phyloP scores from a whole-genome alignment of 2,113 vertebrate species.

The Caretta caretta region DNA sequence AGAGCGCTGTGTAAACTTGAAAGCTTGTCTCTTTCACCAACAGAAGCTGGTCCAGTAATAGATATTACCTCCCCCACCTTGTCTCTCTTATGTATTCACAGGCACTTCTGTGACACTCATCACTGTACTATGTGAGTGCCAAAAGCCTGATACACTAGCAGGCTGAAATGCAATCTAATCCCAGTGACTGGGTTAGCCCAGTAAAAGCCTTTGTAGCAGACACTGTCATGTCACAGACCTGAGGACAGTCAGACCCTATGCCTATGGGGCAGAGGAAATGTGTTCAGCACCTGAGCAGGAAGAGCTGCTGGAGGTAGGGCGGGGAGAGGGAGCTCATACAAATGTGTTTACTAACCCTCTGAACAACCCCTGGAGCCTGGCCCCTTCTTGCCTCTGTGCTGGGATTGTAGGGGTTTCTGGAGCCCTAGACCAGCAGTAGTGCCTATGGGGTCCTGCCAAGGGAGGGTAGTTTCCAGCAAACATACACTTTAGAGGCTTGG shows the following conservation, averaged over 20 bases:
- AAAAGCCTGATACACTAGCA: slow-evolving; percentile 45
- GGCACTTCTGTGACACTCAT: slow-evolving; percentile 21
- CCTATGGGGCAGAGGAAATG: neutral
- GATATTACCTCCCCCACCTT: neutral
- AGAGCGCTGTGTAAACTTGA: neutral
- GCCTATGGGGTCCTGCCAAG: neutral
- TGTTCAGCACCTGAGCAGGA: neutral
- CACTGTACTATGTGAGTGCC: neutral
- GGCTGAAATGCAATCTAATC: slow-evolving; percentile 7
- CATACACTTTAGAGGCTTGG: rapidly evolving
- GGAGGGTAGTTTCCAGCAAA: neutral
- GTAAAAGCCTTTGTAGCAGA: neutral
- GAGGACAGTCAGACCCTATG: rapidly evolving
- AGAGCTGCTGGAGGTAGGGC: rapidly evolving
- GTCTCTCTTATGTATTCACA: slow-evolving; percentile 42
- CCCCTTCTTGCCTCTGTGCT: neutral
- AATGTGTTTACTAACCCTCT: neutral
- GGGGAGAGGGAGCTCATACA: neutral
- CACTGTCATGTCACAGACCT: rapidly evolving
- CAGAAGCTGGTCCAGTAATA: neutral
- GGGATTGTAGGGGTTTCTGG: neutral
- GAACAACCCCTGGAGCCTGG: neutral
- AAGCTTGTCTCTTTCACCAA: neutral
- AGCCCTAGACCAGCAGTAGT: neutral
- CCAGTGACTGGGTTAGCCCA: rapidly evolving